Percentiles rank a stretch among this genome's conserved stretches.
Conservation (phyloP, 2,113 vertebrate species). For the Toxotes jaculatrix region DNA sequence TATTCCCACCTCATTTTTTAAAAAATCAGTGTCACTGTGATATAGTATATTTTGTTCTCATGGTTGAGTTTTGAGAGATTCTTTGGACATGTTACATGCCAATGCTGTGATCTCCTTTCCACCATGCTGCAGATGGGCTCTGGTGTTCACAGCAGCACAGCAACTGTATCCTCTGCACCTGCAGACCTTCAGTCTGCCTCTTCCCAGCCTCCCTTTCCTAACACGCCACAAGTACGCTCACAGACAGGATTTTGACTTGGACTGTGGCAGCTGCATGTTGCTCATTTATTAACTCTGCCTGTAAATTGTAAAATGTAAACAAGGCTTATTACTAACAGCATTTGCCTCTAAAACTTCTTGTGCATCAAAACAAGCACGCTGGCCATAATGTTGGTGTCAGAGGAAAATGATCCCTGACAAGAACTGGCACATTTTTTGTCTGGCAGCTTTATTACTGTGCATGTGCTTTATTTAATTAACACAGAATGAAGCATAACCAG, state of each 20-base stretch:
- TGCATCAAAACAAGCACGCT: slow-evolving; percentile 18
- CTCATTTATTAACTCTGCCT: slow-evolving; percentile 50
- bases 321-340: slow-evolving; percentile 14
- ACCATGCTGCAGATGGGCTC: slow-evolving; percentile 99
- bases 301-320: slow-evolving; percentile 17
- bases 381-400: slow-evolving; percentile 10
- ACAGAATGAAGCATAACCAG: slow-evolving; percentile 6
- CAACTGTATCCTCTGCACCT: slow-evolving; percentile 89
- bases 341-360: slow-evolving; percentile 33
- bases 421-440: slow-evolving; percentile 29
- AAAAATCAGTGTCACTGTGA: background rate
- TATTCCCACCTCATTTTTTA: background rate
- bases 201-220: slow-evolving; percentile 97
- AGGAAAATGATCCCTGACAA: slow-evolving; percentile 6
- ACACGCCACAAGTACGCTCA: slow-evolving; percentile 94
- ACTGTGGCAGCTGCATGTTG: slow-evolving; percentile 79
- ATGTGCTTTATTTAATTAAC: slow-evolving; percentile 64
- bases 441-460: slow-evolving; percentile 60
- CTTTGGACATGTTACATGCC: slow-evolving; percentile 54
- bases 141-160: slow-evolving; percentile 95
- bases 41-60: background rate
- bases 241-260: slow-evolving; percentile 86
- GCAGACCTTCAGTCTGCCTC: slow-evolving; percentile 97
- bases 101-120: slow-evolving; percentile 88
- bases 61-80: slow-evolving; percentile 27